Evolutionary conservation across 1,140 invertebrate species (phyloP), one percentile per base, ranked within the genome.

Genomic region (Centruroides sculpturatus): DNA sequence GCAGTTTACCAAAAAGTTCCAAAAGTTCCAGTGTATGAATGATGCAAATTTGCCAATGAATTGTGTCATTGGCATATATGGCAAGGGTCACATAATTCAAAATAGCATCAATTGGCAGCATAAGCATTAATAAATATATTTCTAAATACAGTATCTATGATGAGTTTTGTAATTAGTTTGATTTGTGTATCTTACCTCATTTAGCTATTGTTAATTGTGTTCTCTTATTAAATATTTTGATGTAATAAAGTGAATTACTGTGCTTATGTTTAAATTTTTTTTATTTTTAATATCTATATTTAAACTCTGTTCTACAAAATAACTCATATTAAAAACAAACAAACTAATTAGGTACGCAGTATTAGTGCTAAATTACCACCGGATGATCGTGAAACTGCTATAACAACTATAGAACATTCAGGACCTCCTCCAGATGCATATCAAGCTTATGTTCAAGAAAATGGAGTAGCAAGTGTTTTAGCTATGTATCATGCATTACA

Each of bases 401-500:
- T 94, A 62, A 91, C 89, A 10, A 88, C 89, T 61, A 94, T 94
- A 69, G 92, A 95, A 74, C 92, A 95, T 76, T 92, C 89, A 11
- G 87, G 92, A 11, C 89, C 91, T 23, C 85, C 90, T 0, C 90
- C 92, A 7, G 92, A 94, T 77, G 87, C 89, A 4, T 92, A 90
- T 68, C 88, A 68, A 52, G 87, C 87, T 3, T 94, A 91, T 70
- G 84, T 92, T 61, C 83, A 88, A 68, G 85, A 93, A 69, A 92
- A 88, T 69, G 83, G 85, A 5, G 88, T 97, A 5, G 91, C 92
- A 47, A 89, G 89, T 69, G 86, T 94, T 35, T 73, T 97, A 56
- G 87, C 92, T 3, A 93, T 96, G 88, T 96, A 97, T 74, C 96
- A 97, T 70, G 89, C 91, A 0, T 75, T 96, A 11, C 89, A 95